Evolutionary conservation across 2,113 vertebrate genomes (phyloP).

Genomic region (Otus sunia): DNA sequence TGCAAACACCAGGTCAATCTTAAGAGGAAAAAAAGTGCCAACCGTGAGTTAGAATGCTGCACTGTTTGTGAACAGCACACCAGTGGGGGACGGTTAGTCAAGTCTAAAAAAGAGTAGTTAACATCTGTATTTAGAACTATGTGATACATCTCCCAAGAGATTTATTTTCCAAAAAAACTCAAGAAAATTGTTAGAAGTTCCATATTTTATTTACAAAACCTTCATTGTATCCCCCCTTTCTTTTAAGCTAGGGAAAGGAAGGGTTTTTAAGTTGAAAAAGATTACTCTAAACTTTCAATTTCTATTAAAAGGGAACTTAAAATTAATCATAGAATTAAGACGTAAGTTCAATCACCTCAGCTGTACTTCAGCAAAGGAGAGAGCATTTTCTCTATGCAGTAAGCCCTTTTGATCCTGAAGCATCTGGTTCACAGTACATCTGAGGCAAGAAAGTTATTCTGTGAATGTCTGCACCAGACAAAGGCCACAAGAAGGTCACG

Average conservation of each 20-base stretch:
- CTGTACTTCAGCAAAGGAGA: neutral
- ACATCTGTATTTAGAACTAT: neutral
- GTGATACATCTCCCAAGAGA: neutral
- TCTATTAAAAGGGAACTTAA: neutral
- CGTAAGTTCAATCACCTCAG: neutral
- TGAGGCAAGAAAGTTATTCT: neutral
- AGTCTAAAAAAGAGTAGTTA: neutral
- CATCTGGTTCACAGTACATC: neutral
- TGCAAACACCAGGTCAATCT: slow-evolving; percentile 98
- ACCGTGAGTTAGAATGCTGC: rapidly evolving
- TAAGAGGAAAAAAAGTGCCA: neutral
- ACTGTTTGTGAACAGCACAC: neutral
- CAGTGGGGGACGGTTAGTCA: neutral
- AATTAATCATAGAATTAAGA: neutral
- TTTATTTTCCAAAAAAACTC: neutral
- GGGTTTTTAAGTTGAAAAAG: neutral
- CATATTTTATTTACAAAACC: neutral
- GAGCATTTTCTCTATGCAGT: neutral
- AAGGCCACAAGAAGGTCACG: neutral
- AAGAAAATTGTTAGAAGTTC: neutral
- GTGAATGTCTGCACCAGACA: neutral
- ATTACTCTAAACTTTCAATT: neutral
- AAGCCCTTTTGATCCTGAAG: neutral
- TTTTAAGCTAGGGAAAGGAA: neutral
- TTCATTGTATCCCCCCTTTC: neutral